Percentiles rank a stretch among this genome's conserved stretches.
Evolutionary conservation across 2,113 vertebrate species (phyloP).

Genomic region (Tychaedon coryphoeus): DNA sequence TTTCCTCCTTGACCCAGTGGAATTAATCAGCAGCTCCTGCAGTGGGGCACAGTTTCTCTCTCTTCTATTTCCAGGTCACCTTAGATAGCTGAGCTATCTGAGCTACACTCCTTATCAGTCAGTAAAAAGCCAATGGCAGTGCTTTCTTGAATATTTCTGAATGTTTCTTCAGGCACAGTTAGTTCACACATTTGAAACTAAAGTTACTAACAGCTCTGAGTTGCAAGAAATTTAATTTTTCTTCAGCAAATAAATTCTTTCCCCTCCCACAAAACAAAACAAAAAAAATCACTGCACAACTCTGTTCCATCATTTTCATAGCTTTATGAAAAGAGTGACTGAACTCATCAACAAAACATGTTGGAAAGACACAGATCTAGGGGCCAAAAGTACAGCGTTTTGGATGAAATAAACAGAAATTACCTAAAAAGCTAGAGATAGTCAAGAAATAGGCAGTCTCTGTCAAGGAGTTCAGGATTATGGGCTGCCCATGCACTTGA

Average conservation of each 20-base stretch:
- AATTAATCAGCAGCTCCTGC: not conserved
- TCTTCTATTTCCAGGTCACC: not conserved
- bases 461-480: not conserved
- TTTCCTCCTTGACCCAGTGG: not conserved
- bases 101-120: not conserved
- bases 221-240: slow-evolving; percentile 42
- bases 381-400: not conserved
- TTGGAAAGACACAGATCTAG: not conserved
- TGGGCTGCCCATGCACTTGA: not conserved
- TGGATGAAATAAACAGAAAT: not conserved
- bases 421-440: not conserved
- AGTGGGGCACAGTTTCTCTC: not conserved
- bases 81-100: slow-evolving; percentile 1
- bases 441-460: not conserved
- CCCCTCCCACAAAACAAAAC: not conserved
- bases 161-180: slow-evolving; percentile 38
- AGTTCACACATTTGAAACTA: slow-evolving; percentile 46
- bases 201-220: slow-evolving; percentile 33
- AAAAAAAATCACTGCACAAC: not conserved
- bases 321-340: not conserved
- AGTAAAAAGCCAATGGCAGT: not conserved
- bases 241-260: slow-evolving; percentile 27
- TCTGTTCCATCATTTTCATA: not conserved
- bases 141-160: slow-evolving; percentile 13
- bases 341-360: not conserved